Evolutionary conservation across 2,888 invertebrate species (phyloP), one percentile per base, ranked within the genome.

Genomic region (Galeruca laticollis): DNA sequence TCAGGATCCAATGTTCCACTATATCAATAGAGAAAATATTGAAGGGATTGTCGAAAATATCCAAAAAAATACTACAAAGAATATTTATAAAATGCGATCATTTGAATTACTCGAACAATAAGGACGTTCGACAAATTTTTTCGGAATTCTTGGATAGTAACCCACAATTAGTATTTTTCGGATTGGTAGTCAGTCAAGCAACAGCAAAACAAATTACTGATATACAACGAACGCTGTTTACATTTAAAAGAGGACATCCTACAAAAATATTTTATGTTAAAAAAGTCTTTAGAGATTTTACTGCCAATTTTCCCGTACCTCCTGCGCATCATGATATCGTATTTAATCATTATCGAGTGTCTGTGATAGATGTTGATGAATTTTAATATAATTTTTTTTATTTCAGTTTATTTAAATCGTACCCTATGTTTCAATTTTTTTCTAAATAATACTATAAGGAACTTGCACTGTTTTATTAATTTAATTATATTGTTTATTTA

Each of bases 241-340:
- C 18, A n/a, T 68, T 52, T 33, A 69, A 71, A 43, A 52, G 20
- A 49, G 69, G 61, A 11, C 49, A 73, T 31, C 67, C 70, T 31
- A 66, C 69, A 10, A 73, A 71, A 61, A 57, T 69, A 13, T 71
- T 69, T 62, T 60, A 59, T 35, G 47, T 64, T 6, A 67, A 61
- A 31, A 71, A 64, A 26, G 68, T 71, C 10, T 26, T 56, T 26
- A 33, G 59, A 2, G 15, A 11, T 6, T 67, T 68, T n/a, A 60
- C 21, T 10, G 57, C 57, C 15, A 63, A 35, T 31, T 70, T 69
- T 57, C 64, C 68, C 2, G 56, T 73, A n/a, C 73, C 70, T 43
- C 15, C 54, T 9, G 73, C 73, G 43, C 73, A 73, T 52, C 54
- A 65, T 49, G 73, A 73, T 57, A 60, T 73, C 10, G 64, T 71